These are phyloP conservation scores for Bombus turneri DNA, from an alignment of 1,140 invertebrate species.

Conservation along the genomic window DNA sequence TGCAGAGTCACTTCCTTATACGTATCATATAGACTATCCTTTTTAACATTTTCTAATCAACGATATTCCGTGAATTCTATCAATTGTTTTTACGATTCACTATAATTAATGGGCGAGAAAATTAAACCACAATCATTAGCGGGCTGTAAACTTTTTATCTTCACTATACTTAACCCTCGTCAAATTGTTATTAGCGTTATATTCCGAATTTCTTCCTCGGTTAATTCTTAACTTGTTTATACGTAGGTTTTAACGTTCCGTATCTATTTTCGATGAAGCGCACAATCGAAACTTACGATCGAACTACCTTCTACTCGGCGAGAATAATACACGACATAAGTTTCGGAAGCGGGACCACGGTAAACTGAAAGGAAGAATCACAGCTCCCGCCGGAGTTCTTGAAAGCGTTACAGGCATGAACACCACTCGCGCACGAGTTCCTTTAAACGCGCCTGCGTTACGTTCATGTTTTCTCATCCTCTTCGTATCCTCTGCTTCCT, in stretches of 20 bases:
- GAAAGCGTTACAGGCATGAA: constrained; percentile 9
- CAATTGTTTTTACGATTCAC: no score
- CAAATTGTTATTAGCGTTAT: no score
- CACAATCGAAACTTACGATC: background rate
- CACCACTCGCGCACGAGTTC: constrained; percentile 29
- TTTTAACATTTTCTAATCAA: background rate
- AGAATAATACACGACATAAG: constrained; percentile 34
- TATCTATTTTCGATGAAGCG: background rate
- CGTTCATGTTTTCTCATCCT: background rate
- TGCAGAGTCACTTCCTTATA: background rate
- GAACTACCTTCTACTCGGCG: background rate
- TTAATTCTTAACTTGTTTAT: background rate
- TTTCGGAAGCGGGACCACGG: constrained; percentile 42
- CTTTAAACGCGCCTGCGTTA: constrained; percentile 54
- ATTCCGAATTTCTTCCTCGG: background rate
- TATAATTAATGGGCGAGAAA: no score
- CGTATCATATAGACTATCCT: background rate
- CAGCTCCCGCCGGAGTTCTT: constrained; percentile 51
- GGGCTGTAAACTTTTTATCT: no score
- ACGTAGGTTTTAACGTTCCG: background rate
- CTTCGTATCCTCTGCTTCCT: background rate
- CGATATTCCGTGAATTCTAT: background rate
- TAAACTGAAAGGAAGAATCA: constrained; percentile 57
- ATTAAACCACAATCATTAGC: no score
- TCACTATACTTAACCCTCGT: no score